Conservation (phyloP, 2,113 vertebrate genomes). For the Gobio gobio region DNA sequence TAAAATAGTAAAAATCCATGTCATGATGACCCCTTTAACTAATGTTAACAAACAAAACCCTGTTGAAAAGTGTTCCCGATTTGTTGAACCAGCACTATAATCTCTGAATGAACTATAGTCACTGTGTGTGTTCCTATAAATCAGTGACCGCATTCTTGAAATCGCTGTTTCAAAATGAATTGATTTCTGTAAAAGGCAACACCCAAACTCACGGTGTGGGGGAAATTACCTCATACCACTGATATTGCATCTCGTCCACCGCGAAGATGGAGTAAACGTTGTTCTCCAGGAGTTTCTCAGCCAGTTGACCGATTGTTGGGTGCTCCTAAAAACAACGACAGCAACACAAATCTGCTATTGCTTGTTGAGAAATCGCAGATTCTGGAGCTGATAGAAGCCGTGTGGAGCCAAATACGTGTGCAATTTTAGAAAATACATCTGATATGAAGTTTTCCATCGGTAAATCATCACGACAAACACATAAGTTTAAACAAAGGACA, state of each 20-base stretch:
- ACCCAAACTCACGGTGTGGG: not conserved
- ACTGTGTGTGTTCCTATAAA: not conserved
- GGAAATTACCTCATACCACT: constrained; percentile 95
- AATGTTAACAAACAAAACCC: too few relatives aligned
- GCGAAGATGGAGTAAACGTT: constrained; percentile 93
- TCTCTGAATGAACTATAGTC: not conserved
- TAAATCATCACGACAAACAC: too few relatives aligned
- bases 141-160: not conserved
- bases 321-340: constrained; percentile 81
- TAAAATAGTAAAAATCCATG: too few relatives aligned
- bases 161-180: not conserved
- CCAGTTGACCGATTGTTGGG: constrained; percentile 90
- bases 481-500: too few relatives aligned
- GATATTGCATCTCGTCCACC: constrained; percentile 90
- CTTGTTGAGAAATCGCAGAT: too few relatives aligned
- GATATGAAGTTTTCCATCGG: too few relatives aligned
- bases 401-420: too few relatives aligned
- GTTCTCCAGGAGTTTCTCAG: constrained; percentile 92
- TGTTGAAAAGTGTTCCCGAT: too few relatives aligned
- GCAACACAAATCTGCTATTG: not conserved
- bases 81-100: not conserved
- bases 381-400: too few relatives aligned
- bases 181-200: not conserved
- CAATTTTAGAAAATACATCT: too few relatives aligned
- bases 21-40: too few relatives aligned